A percentile compares a stretch with the other conserved stretches of the same genome.
phyloP scores from a whole-genome alignment of 2,888 invertebrate genomes.

The Melikaiella ostensackeni region DNA sequence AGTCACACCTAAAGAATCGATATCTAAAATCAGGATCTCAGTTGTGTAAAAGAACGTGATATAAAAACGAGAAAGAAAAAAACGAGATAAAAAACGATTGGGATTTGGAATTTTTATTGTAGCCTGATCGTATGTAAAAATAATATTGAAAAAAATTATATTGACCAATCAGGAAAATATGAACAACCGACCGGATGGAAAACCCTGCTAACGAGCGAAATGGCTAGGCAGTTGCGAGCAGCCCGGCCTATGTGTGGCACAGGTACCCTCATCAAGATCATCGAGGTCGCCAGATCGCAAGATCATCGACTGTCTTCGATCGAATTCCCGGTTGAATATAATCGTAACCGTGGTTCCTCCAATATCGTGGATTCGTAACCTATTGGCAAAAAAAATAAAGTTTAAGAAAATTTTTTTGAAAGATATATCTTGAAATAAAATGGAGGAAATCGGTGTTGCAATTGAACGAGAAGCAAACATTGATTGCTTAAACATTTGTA shows the following conservation, averaged over 20 bases:
- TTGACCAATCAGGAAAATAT: conserved; percentile 79
- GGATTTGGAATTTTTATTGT: conserved; percentile 52
- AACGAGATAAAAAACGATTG: conserved; percentile 16
- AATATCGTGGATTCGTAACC: conserved; percentile 53
- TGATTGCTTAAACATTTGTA: neutral
- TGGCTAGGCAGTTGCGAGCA: conserved; percentile 75
- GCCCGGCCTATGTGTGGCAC: conserved; percentile 75
- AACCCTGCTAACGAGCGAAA: conserved; percentile 74
- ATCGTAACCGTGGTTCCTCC: conserved; percentile 61
- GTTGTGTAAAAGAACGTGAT: neutral
- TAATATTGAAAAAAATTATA: conserved; percentile 42
- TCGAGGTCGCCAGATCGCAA: conserved; percentile 59
- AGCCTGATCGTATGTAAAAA: conserved; percentile 58
- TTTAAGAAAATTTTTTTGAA: neutral
- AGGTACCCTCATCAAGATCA: conserved; percentile 74
- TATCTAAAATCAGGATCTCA: neutral
- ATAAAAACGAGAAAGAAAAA: neutral
- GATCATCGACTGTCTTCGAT: conserved; percentile 55
- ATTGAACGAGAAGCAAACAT: neutral
- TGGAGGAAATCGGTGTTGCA: conserved; percentile 4
- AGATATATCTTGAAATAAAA: neutral
- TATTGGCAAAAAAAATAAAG: neutral
- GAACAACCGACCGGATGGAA: conserved; percentile 80
- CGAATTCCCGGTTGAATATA: conserved; percentile 58
- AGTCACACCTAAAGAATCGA: conserved; percentile 1